Base-by-base conservation (phyloP, 2,113 vertebrate genomes). In the Pycnonotus jocosus region DNA sequence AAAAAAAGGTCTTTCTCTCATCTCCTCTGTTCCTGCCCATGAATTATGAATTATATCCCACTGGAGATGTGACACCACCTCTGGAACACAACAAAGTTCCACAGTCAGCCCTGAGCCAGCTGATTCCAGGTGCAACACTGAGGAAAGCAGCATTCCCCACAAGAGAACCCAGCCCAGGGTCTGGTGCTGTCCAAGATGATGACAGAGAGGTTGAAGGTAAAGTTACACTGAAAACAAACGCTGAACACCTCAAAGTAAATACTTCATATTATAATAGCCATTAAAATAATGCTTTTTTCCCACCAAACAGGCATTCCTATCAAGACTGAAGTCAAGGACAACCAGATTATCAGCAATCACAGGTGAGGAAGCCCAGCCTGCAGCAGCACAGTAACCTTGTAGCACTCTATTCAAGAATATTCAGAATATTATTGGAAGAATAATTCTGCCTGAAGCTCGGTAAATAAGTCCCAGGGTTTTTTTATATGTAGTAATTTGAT, bases 301-400 rank as follows among this genome's bases (percentile, higher is more conserved):
- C 79, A 86, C 53, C 86, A 92, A 81, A 74, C 30, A 81, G 54
- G 40, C 60, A 60, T 54, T 89, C 62, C 87, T 85, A 45, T 54
- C 60, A 95, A 86, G 82, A 90, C 71, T 70, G 78, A 96, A 95
- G 58, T 65, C 44, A 44, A 25, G 93, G 83, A 94, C 88, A 96
- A 92, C 61, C 90, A 96, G 45, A 90, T 79, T 74, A 91, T 66
- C 93, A 96, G 91, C 79, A 96, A 95, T 80, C 64, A 88, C 51
- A 31, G 13, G 23, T 50, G 51, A 90, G 48, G 31, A 40, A 15
- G 11, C 18, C 18, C 20, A 66, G 38, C 23, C 31, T 64, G 50
- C 7, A 69, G n/a, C 31, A 84, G 80, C 58, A 31, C 35, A 35
- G 28, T 17, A 77, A 70, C 33, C 30, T 35, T 30, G 15, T 35